These are phyloP conservation scores for Apodemia hepburni DNA, from an alignment of 2,888 invertebrate species.

Conservation along the genomic window DNA sequence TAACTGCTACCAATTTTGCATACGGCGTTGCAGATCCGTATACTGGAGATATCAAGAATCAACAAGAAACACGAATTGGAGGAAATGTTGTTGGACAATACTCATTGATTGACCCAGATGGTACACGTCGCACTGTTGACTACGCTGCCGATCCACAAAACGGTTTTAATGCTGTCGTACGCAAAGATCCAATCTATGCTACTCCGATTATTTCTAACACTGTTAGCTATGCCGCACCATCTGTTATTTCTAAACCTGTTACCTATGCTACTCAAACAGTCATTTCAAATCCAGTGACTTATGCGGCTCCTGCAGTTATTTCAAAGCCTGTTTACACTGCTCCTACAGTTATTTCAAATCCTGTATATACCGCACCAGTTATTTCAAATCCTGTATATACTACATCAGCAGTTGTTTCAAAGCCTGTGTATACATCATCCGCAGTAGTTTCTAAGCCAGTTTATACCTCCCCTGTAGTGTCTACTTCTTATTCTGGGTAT, in stretches of 20 bases:
- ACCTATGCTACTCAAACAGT: neutral
- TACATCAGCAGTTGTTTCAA: slow-evolving; percentile 9
- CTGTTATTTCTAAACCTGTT: slow-evolving; percentile 20
- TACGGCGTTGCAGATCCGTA: slow-evolving; percentile 68
- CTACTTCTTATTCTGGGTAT: neutral
- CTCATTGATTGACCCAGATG: slow-evolving; percentile 43
- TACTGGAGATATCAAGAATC: slow-evolving; percentile 71
- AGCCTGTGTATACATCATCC: slow-evolving; percentile 5
- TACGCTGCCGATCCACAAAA: slow-evolving; percentile 66
- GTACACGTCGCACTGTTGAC: slow-evolving; percentile 50
- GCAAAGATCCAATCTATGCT: slow-evolving; percentile 55
- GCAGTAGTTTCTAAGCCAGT: neutral
- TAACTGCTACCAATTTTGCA: slow-evolving; percentile 53
- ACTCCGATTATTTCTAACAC: slow-evolving; percentile 29
- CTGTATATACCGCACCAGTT: neutral
- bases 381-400: neutral
- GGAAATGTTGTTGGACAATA: slow-evolving; percentile 70
- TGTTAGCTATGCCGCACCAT: slow-evolving; percentile 12
- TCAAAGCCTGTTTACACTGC: neutral
- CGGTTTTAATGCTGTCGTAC: slow-evolving; percentile 76
- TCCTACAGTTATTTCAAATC: slow-evolving; percentile 1
- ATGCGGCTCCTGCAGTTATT: slow-evolving; percentile 3
- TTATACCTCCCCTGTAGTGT: neutral
- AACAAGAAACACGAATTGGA: slow-evolving; percentile 65
- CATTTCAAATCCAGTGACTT: neutral